Evolutionary conservation across 2,113 vertebrate genomes (phyloP).

Genomic region (Orientallactaga bullata): DNA sequence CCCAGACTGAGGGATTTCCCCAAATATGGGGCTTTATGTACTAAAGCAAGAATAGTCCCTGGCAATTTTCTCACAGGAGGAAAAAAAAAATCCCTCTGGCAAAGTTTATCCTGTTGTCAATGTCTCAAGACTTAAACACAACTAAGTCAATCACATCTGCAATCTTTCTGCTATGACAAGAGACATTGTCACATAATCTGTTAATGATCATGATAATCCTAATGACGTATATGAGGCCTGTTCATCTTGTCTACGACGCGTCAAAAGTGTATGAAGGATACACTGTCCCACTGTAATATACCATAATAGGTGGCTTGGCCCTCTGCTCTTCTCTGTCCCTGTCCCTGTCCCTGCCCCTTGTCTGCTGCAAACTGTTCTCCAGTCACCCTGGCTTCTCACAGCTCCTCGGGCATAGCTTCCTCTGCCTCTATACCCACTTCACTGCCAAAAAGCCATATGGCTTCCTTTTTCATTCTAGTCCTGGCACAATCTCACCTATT

Average conservation of each 20-base stretch:
- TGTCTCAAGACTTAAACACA: not conserved
- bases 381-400: not conserved
- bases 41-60: not conserved
- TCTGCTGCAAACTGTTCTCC: not conserved
- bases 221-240: not conserved
- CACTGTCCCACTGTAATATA: not conserved
- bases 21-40: not conserved
- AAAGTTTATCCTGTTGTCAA: not conserved
- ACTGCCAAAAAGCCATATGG: not conserved
- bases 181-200: not conserved
- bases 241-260: not conserved
- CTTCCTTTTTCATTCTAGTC: not conserved
- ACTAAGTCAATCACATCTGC: not conserved
- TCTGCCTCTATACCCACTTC: not conserved
- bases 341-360: fast-evolving
- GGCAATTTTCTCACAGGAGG: not conserved
- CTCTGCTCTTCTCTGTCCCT: not conserved
- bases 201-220: not conserved
- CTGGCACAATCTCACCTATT: not conserved
- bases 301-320: too few relatives aligned
- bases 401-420: not conserved
- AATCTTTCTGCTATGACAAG: not conserved
- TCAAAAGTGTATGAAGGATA: not conserved
- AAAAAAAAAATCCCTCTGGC: not conserved
- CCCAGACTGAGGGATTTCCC: not conserved